A percentile compares a stretch with the other conserved stretches of the same genome.
phyloP scores from a whole-genome alignment of 2,797 vertebrate genomes.

The Triplophysa bombifrons region DNA sequence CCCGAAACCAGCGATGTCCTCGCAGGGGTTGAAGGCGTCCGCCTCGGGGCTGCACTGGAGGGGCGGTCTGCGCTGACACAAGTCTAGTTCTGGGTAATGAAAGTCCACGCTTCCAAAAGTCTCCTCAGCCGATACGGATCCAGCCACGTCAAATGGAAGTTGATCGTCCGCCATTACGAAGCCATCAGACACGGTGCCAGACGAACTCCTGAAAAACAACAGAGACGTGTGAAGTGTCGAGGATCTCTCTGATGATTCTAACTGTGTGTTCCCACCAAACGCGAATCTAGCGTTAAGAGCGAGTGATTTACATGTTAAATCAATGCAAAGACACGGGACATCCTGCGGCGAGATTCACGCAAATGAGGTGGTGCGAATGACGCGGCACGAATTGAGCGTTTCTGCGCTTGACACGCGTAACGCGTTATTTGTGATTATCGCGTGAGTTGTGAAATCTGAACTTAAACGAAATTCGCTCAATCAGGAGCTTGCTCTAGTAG shows the following conservation, averaged over 20 bases:
- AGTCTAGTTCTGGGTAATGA: conserved; percentile 66
- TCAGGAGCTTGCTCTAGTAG: too few species aligned
- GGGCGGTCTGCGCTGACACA: conserved; percentile 59
- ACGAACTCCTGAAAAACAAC: conserved; percentile 52
- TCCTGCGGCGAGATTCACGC: too few species aligned
- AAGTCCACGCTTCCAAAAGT: conserved; percentile 63
- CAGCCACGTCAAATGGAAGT: conserved; percentile 32
- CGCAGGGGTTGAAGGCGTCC: conserved; percentile 87
- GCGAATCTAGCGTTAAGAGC: too few species aligned
- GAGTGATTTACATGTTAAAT: too few species aligned
- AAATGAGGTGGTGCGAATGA: too few species aligned
- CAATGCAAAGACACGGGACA: too few species aligned
- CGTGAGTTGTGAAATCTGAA: too few species aligned
- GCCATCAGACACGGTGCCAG: conserved; percentile 31
- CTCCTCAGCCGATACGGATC: conserved; percentile 45
- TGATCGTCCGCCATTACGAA: conserved; percentile 27
- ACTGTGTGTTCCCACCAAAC: too few species aligned
- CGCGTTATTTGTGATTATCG: too few species aligned
- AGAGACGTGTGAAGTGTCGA: not conserved
- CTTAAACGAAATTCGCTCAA: too few species aligned
- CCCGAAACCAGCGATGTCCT: conserved; percentile 84
- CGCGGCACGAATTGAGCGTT: too few species aligned
- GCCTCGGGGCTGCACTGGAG: conserved; percentile 82
- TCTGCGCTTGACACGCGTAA: too few species aligned
- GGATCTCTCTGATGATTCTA: not conserved